A percentile compares a stretch with the other conserved stretches of the same genome.
These are phyloP conservation scores for Clivina fossor DNA, from an alignment of 2,888 invertebrate genomes.

Conservation along the genomic window DNA sequence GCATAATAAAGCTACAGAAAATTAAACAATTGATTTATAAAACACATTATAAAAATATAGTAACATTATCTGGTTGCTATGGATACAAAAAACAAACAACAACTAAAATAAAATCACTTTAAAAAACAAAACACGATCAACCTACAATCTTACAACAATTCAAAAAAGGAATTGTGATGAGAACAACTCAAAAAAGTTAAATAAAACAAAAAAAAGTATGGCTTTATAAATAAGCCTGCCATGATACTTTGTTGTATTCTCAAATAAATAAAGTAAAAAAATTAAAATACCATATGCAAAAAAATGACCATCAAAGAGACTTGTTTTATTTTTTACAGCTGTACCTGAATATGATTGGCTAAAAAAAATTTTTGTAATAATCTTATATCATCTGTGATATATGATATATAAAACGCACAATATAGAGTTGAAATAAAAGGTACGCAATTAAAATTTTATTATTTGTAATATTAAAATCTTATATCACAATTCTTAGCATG, in stretches of 20 bases:
- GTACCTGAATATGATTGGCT: not conserved
- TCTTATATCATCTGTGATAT: not conserved
- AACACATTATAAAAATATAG: not conserved
- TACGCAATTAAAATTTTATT: not conserved
- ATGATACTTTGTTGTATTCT: too few species aligned
- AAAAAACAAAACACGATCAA: conserved; percentile 11
- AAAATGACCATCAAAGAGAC: not conserved
- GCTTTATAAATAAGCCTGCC: too few species aligned
- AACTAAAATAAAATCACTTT: too few species aligned
- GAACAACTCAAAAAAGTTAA: conserved; percentile 1
- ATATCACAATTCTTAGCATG: too few species aligned
- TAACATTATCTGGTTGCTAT: not conserved
- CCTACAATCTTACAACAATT: conserved; percentile 12
- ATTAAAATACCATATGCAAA: not conserved
- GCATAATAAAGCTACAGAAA: not conserved
- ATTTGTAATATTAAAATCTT: not conserved
- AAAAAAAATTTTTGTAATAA: not conserved
- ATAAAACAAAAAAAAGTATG: too few species aligned
- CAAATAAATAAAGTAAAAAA: conserved; percentile 1
- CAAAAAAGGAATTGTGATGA: conserved; percentile 7
- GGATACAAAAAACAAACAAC: conserved; percentile 9
- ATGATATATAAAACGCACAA: conserved; percentile 7
- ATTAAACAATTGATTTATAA: not conserved
- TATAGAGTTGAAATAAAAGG: not conserved
- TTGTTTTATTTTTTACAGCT: not conserved